phyloP scores from a whole-genome alignment of 1,140 invertebrate species.

The Tetraneura akinire region DNA sequence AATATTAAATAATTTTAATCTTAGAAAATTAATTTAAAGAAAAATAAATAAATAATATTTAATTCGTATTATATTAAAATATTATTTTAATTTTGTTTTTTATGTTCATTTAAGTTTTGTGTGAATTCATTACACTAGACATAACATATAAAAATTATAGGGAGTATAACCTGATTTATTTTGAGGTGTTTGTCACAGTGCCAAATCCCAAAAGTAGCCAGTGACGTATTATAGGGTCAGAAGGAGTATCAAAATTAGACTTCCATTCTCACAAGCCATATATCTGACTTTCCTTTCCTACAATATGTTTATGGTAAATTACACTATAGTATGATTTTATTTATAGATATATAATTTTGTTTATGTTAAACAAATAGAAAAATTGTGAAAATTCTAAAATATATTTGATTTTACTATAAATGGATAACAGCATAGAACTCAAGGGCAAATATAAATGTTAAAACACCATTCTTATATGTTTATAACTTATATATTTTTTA shows the following conservation, averaged over 20 bases:
- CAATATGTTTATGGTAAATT: conserved; percentile 6
- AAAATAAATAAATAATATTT: background rate
- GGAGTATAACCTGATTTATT: conserved; percentile 37
- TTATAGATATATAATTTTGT: conserved; percentile 32
- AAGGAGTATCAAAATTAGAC: conserved; percentile 50
- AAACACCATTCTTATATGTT: no score
- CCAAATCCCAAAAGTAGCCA: conserved; percentile 31
- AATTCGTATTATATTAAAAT: background rate
- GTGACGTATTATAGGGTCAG: conserved; percentile 49
- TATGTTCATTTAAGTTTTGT: background rate
- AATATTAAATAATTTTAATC: background rate
- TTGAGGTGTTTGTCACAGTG: conserved; percentile 32
- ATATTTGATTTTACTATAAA: conserved; percentile 23
- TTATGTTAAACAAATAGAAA: conserved; percentile 31
- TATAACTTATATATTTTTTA: no score
- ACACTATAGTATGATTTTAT: conserved; percentile 24
- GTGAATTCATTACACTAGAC: background rate
- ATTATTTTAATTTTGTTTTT: background rate
- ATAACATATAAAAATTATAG: background rate
- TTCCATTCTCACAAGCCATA: conserved; percentile 19
- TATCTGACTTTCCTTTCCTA: conserved; percentile 1
- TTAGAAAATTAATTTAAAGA: background rate
- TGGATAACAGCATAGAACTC: conserved; percentile 27
- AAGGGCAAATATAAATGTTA: background rate
- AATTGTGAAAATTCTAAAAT: conserved; percentile 34